These are phyloP conservation scores for Scaptomyza hsui DNA, from an alignment of 1,140 invertebrate genomes.

Conservation along the genomic window DNA sequence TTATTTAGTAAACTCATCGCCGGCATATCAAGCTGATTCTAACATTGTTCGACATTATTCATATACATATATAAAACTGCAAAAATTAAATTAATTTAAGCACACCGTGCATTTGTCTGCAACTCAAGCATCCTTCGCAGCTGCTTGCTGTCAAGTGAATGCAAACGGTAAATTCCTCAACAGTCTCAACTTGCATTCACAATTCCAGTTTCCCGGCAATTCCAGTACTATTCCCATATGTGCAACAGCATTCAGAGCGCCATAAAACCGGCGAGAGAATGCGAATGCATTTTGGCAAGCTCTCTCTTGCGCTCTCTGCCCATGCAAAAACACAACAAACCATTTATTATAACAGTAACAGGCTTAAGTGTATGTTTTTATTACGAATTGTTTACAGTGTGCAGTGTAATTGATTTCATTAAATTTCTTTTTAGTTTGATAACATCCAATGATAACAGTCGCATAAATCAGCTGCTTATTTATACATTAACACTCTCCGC, in stretches of 20 bases:
- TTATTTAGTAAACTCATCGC: no score
- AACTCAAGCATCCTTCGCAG: not conserved
- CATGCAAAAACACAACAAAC: conserved; percentile 28
- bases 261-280: conserved; percentile 13
- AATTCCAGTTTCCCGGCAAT: conserved; percentile 7
- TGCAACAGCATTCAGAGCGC: conserved; percentile 35
- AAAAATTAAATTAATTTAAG: no score
- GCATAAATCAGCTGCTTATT: conserved; percentile 3
- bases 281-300: conserved; percentile 12
- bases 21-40: no score
- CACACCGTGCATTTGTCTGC: not conserved
- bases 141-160: conserved; percentile 18
- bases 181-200: not conserved
- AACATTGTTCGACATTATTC: no score
- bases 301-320: not conserved
- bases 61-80: no score
- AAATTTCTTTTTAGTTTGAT: not conserved
- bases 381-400: not conserved
- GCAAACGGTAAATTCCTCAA: not conserved
- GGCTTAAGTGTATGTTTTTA: not conserved
- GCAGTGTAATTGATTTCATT: not conserved
- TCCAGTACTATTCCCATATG: conserved; percentile 19
- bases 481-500: not conserved
- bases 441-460: not conserved
- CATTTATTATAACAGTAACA: conserved; percentile 12